These are phyloP conservation scores for Musca domestica DNA, from an alignment of 1,140 invertebrate genomes.

Conservation along the genomic window DNA sequence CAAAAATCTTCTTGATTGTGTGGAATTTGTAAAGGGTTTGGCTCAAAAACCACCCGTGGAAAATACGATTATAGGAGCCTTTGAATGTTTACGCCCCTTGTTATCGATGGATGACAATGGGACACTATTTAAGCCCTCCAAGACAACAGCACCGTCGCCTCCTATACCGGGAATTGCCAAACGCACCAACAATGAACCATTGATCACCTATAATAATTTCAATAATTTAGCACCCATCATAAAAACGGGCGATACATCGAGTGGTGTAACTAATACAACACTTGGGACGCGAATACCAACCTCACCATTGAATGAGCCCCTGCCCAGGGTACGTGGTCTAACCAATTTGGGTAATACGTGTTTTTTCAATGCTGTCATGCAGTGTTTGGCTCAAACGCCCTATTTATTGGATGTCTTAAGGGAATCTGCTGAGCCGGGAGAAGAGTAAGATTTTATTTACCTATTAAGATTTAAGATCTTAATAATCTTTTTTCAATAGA, in stretches of 20 bases:
- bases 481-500: constrained; percentile 33
- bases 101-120: background rate
- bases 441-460: constrained; percentile 51
- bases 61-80: constrained; percentile 34
- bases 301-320: constrained; percentile 30
- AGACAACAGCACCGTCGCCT: constrained; percentile 24
- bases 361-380: constrained; percentile 95
- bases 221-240: background rate
- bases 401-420: constrained; percentile 72
- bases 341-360: constrained; percentile 93
- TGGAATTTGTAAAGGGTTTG: constrained; percentile 64
- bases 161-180: constrained; percentile 43
- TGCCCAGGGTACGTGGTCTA: constrained; percentile 66
- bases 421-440: constrained; percentile 66
- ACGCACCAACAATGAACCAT: constrained; percentile 27
- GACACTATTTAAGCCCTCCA: constrained; percentile 28
- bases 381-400: constrained; percentile 84
- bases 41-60: constrained; percentile 43
- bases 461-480: background rate
- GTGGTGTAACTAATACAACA: too few relatives aligned
- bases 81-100: constrained; percentile 35
- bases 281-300: background rate
- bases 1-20: constrained; percentile 65
- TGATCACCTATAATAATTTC: background rate
- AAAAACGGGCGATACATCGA: background rate